Conservation (phyloP, 1,140 invertebrate species). For the Drosophila bifasciata region DNA sequence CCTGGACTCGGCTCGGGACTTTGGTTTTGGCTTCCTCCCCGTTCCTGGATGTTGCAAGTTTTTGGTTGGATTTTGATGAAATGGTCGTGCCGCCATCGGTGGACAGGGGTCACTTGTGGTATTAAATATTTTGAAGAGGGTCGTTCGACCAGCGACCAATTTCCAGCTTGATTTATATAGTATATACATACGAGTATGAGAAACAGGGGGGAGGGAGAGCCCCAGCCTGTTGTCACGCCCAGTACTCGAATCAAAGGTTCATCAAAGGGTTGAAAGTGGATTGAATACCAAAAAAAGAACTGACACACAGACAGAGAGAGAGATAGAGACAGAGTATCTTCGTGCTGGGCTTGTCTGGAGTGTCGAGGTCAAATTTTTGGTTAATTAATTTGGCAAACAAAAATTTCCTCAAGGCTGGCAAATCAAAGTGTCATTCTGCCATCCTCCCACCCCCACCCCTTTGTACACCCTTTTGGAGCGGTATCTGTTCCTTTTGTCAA, state of each 20-base stretch:
- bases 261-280: conserved; percentile 11
- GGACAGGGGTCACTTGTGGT: conserved; percentile 79
- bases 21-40: conserved; percentile 5
- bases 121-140: conserved; percentile 81
- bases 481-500: no score
- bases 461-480: no score
- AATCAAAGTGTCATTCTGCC: no score
- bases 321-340: no score
- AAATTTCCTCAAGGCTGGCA: conserved; percentile 16
- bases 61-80: conserved; percentile 62
- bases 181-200: conserved; percentile 15
- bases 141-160: conserved; percentile 60
- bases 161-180: conserved; percentile 70
- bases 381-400: conserved; percentile 53
- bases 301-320: no score
- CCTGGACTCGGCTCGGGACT: background rate
- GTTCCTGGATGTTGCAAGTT: conserved; percentile 13
- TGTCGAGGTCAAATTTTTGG: conserved; percentile 31
- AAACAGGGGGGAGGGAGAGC: background rate
- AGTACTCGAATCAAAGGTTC: conserved; percentile 41
- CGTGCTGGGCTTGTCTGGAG: background rate
- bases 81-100: conserved; percentile 18
- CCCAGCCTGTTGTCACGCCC: conserved; percentile 66
- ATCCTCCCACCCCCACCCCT: no score
- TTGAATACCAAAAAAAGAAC: no score